Base-by-base conservation (phyloP, 2,888 invertebrate species). In the Bruchidius siliquastri region DNA sequence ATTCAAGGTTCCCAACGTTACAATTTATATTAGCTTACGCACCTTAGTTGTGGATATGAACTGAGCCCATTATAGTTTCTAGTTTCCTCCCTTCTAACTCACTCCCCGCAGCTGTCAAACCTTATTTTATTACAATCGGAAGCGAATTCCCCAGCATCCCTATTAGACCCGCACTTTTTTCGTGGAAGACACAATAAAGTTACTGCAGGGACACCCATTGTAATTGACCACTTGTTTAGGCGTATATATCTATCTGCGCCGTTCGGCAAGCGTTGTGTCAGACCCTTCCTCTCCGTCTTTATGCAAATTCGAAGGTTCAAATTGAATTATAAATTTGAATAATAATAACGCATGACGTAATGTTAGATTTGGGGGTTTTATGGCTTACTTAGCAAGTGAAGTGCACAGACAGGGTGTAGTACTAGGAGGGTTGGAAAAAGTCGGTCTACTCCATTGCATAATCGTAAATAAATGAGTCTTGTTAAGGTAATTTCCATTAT, bases 281-380 rank as follows among this genome's bases (percentile, higher is more conserved):
- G 83, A 83, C 85, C 85, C 85, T 84, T 84, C 85, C 85, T 85
- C 84, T 84, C 81, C 81, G 79, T 84, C 84, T 84, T 85, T 86
- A 86, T 86, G 86, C 84, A 86, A 86, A 86, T 86, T 85, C 85
- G 85, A 85, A 83, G 83, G 84, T 85, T 86, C 84, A 85, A 86
- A 86, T 86, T 86, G 86, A 86, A 86, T 86, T 86, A 86, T 85
- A 85, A 86, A 86, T 86, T 86, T 86, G 86, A 86, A 86, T 86
- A 86, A 86, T 85, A 86, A 86, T 86, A 78, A 84, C 82, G 83
- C 83, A 83, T 85, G 85, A 85, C 85, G 86, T 82, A 84, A 83
- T 81, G 83, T 82, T 82, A 82, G 83, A 83, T 84, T 85, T 82
- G 80, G 85, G 85, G 85, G 84, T 85, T 85, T 85, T 84, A 85